Evolutionary conservation across 2,888 invertebrate species (phyloP).

Genomic region (Abscondita cerata): DNA sequence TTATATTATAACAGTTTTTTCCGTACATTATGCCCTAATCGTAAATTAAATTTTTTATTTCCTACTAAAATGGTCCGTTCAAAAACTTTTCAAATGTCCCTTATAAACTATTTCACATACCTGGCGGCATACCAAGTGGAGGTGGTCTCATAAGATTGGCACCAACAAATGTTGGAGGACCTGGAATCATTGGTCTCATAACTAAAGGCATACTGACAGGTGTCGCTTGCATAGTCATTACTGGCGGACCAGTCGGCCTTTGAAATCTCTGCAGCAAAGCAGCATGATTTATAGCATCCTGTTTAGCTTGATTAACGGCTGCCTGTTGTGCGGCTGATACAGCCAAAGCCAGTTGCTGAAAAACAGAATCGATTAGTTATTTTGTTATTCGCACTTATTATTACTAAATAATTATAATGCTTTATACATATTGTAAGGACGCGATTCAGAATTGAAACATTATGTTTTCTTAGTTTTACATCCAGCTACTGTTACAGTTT

Average conservation of each 20-base stretch:
- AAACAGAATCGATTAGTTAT: slow-evolving; percentile 20
- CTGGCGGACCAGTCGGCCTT: slow-evolving; percentile 57
- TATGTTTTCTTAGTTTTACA: too few species aligned
- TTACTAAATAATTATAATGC: too few species aligned
- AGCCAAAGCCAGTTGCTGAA: slow-evolving; percentile 56
- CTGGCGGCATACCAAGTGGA: slow-evolving; percentile 70
- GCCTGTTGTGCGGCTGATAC: slow-evolving; percentile 61
- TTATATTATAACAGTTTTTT: not conserved
- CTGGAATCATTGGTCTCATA: slow-evolving; percentile 61
- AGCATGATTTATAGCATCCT: slow-evolving; percentile 51
- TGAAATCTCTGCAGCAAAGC: slow-evolving; percentile 60
- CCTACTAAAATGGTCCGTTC: slow-evolving; percentile 19
- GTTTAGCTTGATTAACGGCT: slow-evolving; percentile 51
- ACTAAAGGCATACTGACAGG: slow-evolving; percentile 62
- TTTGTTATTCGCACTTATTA: not conserved
- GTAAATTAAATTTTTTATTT: slow-evolving; percentile 8
- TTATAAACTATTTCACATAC: slow-evolving; percentile 59
- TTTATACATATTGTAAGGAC: too few species aligned
- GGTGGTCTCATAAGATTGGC: slow-evolving; percentile 71
- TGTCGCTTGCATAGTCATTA: slow-evolving; percentile 61
- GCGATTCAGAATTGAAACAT: too few species aligned
- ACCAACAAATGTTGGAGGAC: slow-evolving; percentile 61
- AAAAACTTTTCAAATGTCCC: slow-evolving; percentile 10
- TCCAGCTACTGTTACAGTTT: too few species aligned
- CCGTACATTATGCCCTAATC: slow-evolving; percentile 6